A percentile compares a stretch with the other conserved stretches of the same genome.
Evolutionary conservation across 2,113 vertebrate genomes (phyloP).

Genomic region (Engystomops pustulosus): DNA sequence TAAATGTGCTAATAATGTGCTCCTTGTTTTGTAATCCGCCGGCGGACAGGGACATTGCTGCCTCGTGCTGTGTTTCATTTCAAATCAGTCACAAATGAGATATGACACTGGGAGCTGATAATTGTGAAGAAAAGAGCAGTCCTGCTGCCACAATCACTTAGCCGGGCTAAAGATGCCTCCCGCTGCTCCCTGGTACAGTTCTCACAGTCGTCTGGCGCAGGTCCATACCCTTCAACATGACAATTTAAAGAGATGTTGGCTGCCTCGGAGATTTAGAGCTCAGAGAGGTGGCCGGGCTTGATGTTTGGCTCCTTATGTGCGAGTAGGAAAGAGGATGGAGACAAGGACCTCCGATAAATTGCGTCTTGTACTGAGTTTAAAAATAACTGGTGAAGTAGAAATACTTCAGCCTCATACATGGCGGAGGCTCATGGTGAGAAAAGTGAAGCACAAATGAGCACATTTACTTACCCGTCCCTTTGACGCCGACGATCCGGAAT

Average conservation of each 20-base stretch:
- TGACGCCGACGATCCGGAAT: too few species aligned
- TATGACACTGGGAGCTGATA: constrained; percentile 54
- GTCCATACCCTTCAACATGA: constrained; percentile 43
- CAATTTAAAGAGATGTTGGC: constrained; percentile 31
- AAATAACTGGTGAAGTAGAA: constrained; percentile 4
- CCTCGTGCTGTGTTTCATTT: constrained; percentile 40
- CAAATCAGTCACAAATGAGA: constrained; percentile 50
- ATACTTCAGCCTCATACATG: not conserved
- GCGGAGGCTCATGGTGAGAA: too few species aligned
- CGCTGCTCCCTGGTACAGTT: constrained; percentile 25
- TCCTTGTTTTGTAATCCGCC: constrained; percentile 38
- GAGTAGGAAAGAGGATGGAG: not conserved
- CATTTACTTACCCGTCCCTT: too few species aligned
- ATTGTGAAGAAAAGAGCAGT: constrained; percentile 48
- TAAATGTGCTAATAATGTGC: constrained; percentile 41
- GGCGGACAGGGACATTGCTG: constrained; percentile 12
- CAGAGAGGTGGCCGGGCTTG: constrained; percentile 10
- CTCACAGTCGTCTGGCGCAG: constrained; percentile 31
- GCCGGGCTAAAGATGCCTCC: constrained; percentile 31
- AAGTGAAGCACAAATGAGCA: too few species aligned
- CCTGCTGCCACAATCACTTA: constrained; percentile 46
- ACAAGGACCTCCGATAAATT: not conserved
- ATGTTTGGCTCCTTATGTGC: constrained; percentile 10
- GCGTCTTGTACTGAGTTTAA: not conserved
- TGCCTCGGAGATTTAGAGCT: constrained; percentile 7